Conservation (phyloP, 2,113 vertebrate genomes). For the Anarhynchus alexandrinus region DNA sequence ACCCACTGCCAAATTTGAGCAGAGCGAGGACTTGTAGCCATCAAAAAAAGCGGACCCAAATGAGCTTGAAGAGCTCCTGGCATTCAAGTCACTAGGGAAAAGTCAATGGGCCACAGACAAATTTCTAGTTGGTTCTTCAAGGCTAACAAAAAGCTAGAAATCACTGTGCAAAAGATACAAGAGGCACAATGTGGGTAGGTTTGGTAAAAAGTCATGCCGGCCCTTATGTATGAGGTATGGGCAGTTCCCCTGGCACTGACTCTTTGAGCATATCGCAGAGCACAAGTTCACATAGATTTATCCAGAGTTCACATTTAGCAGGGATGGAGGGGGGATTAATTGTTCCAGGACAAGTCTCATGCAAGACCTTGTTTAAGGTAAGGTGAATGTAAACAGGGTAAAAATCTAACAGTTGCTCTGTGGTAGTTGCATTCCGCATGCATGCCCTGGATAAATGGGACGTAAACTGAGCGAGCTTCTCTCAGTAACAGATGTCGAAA, state of each 20-base stretch:
- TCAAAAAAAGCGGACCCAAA: background rate
- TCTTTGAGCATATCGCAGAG: background rate
- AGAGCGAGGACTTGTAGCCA: background rate
- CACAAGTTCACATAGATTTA: background rate
- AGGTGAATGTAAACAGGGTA: background rate
- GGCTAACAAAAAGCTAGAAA: background rate
- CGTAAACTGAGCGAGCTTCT: fast-evolving
- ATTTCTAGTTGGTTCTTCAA: background rate
- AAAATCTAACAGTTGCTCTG: background rate
- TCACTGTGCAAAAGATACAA: background rate
- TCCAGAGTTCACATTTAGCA: background rate
- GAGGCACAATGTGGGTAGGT: background rate
- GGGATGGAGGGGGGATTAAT: background rate
- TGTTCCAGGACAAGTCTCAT: background rate
- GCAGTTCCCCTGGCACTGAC: background rate
- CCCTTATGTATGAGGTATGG: background rate
- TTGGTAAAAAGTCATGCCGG: background rate
- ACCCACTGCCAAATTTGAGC: background rate
- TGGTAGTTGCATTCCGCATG: background rate
- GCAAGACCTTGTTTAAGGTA: background rate
- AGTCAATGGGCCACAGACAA: background rate
- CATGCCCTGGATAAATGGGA: background rate
- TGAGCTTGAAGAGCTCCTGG: background rate
- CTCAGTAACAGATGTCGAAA: background rate
- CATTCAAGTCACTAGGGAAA: background rate